A percentile compares a stretch with the other conserved stretches of the same genome.
Conservation (phyloP, 2,797 vertebrate species). For the Scarus forsteni region DNA sequence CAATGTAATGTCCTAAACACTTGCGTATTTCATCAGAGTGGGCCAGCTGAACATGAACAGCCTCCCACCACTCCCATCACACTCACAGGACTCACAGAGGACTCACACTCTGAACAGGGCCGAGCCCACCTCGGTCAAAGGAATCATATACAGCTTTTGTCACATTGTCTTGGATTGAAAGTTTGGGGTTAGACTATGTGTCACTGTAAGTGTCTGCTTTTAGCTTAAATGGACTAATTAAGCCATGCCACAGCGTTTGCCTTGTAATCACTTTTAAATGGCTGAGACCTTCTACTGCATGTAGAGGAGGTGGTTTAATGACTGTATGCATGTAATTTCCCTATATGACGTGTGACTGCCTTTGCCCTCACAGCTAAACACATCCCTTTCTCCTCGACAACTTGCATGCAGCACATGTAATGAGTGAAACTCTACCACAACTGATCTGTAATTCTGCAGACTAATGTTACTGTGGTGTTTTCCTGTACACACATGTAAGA, state of each 20-base stretch:
- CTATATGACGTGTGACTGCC: conserved; percentile 27
- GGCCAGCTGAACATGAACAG: conserved; percentile 63
- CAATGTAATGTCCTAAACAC: conserved; percentile 66
- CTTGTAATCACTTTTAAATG: conserved; percentile 49
- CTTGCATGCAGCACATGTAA: conserved; percentile 36
- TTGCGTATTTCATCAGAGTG: conserved; percentile 52
- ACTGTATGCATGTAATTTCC: conserved; percentile 30
- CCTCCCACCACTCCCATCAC: conserved; percentile 61
- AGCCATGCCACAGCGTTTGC: conserved; percentile 11
- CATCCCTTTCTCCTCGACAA: conserved; percentile 36
- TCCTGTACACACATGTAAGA: not conserved
- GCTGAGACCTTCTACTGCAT: conserved; percentile 24
- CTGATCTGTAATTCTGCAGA: conserved; percentile 42
- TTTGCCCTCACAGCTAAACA: conserved; percentile 33
- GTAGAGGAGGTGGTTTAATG: conserved; percentile 36
- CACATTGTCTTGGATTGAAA: conserved; percentile 18
- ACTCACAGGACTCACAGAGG: conserved; percentile 38
- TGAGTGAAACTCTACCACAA: conserved; percentile 23
- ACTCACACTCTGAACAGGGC: conserved; percentile 26
- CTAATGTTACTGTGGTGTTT: conserved; percentile 17
- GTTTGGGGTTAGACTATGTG: conserved; percentile 8
- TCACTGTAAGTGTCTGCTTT: conserved; percentile 19
- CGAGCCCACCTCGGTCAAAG: conserved; percentile 26
- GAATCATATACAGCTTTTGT: conserved; percentile 6
- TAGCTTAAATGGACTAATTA: conserved; percentile 22